These are phyloP conservation scores for Psilopogon haemacephalus DNA, from an alignment of 2,113 vertebrate species.

Conservation along the genomic window DNA sequence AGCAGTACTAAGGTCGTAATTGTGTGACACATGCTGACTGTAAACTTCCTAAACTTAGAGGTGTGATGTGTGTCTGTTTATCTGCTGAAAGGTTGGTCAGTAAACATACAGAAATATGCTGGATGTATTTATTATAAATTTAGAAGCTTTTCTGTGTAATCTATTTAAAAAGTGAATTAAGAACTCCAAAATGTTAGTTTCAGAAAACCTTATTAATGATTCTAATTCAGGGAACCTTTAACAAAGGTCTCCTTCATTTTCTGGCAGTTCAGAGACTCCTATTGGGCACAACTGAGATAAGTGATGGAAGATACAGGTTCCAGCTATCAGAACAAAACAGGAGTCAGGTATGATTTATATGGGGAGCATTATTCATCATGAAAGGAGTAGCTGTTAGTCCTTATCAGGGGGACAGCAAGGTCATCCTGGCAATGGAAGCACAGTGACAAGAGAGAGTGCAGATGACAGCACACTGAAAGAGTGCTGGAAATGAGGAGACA, in stretches of 20 bases:
- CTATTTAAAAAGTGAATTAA: neutral
- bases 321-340: neutral
- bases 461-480: neutral
- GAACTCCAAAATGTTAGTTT: neutral
- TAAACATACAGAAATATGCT: neutral
- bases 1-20: neutral
- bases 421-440: neutral
- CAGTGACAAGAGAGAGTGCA: neutral
- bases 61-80: neutral
- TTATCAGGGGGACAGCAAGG: neutral
- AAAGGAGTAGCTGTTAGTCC: neutral
- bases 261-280: neutral
- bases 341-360: neutral
- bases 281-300: neutral
- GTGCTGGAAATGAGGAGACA: neutral
- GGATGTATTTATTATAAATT: neutral
- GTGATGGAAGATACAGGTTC: neutral
- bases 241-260: neutral
- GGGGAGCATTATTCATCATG: fast-evolving
- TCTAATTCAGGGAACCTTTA: neutral
- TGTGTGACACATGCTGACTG: neutral
- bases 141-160: neutral
- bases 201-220: fast-evolving
- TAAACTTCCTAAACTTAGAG: neutral
- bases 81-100: neutral